Base-by-base conservation (phyloP, 2,797 vertebrate genomes). In the Anabacerthia variegaticeps region DNA sequence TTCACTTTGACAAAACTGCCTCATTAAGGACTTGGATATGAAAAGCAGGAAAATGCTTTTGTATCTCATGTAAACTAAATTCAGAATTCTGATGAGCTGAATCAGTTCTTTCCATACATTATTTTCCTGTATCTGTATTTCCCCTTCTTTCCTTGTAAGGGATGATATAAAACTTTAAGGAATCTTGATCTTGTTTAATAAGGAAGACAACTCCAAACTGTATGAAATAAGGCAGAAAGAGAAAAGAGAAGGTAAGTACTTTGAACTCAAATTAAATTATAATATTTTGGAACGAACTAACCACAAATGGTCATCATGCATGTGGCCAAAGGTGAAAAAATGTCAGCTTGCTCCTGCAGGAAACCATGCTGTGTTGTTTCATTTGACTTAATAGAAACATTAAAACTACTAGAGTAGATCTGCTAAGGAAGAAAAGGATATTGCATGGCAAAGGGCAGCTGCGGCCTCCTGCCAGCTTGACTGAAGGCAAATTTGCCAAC, bases 1-100 rank as follows among this genome's bases (percentile, higher is more conserved):
- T 94, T 95, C 92, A 95, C 85, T 95, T 94, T 94, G 96, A 95
- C 95, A 96, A 91, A 95, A 92, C 92, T 93, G 94, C 86, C 93
- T 96, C 94, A 96, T 95, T 97, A 95, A 95, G 73, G 63, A 71
- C 80, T 95, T 93, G 62, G 82, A 94, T 95, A 94, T 95, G 96
- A 95, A 95, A 92, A 96, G 89, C 63, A 91, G 76, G 89, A 95
- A 89, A 94, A 86, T 92, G 84, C 77, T 95, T 96, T 91, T 65
- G 66, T 80, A 91, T 82, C 79, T 94, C 92, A 91, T 85, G 90
- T 96, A 94, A 96, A 96, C 93, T 92, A 91, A 95, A 93, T 92
- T 88, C 96, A 91, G 94, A 93, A 93, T 95, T 89, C 89, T 94
- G 87, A 95, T 95, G 92, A 93, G 94, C 90, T 92, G 96, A 95